Evolutionary conservation across 2,113 vertebrate genomes (phyloP).

Genomic region (Tragelaphus buxtoni): DNA sequence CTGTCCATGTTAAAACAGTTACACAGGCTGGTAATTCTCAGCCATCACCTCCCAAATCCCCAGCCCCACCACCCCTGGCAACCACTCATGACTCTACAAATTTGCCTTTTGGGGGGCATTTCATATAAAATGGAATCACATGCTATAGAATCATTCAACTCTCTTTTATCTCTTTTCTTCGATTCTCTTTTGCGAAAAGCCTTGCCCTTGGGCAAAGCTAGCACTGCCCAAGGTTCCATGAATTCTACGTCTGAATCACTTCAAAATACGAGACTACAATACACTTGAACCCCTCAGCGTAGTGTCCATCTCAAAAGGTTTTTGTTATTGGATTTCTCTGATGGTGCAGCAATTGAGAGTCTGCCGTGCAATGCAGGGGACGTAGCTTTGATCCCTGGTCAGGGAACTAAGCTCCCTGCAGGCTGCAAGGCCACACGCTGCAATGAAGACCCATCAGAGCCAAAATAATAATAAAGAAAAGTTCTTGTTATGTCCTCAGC

Average conservation of each 20-base stretch:
- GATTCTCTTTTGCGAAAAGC: background rate
- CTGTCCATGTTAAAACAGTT: background rate
- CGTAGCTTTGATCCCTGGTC: background rate
- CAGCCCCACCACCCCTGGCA: too few relatives aligned
- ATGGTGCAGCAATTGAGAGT: background rate
- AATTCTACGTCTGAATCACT: background rate
- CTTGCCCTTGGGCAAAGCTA: background rate
- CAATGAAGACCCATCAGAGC: background rate
- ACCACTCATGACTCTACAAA: too few relatives aligned
- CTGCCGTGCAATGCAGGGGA: accelerated
- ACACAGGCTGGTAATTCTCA: background rate
- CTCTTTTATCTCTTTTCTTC: background rate
- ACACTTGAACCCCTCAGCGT: too few relatives aligned
- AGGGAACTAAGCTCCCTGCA: background rate
- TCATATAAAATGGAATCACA: background rate
- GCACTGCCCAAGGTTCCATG: accelerated
- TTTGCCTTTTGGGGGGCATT: accelerated
- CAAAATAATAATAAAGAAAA: background rate
- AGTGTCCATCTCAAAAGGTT: background rate
- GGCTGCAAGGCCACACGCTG: background rate
- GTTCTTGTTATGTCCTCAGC: background rate
- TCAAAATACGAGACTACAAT: background rate
- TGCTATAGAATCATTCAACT: background rate
- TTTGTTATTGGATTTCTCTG: background rate
- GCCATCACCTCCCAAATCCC: background rate